Evolutionary conservation across 2,113 vertebrate genomes (phyloP), one percentile per base, ranked within the genome.

Genomic region (Trinectes maculatus): DNA sequence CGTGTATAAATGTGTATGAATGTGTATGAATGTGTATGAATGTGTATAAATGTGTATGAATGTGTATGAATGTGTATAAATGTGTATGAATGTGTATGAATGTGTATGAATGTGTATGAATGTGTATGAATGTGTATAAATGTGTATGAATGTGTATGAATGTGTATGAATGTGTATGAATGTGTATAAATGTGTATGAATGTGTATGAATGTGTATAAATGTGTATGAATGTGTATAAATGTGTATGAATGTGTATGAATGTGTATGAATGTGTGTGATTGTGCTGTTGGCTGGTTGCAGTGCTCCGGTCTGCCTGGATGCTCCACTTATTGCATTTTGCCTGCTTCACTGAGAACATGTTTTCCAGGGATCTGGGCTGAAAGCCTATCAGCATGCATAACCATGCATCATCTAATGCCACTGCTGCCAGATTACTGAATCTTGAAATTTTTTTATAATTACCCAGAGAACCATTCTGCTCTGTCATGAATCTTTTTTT

Each of bases 291-390:
- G 53, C 51, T 64, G 36, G 34, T 25, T 68, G 65, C 28, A n/a
- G 29, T 3, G 5, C 57, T 56, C 42, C 13, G 44, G 59, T 74
- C 29, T 47, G 77, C 64, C 46, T 75, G 76, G 60, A 65, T 80
- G 76, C 77, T 79, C 65, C 63, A 71, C 73, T 82, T 79, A 71
- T 73, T 71, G 65, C 58, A 57, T 72, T 82, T 67, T 71, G 46
- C 43, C 57, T 77, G 69, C 58, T 71, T 67, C 57, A 44, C 43
- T 75, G 69, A 68, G 62, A 65, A 70, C 11, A 19, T 46, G 60
- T 80, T 81, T n/a, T 68, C 47, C 58, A 64, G 69, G 59, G 75
- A 83, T 71, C 73, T 69, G 34, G 42, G 33, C 64, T 60, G 36
- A 75, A 80, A 79, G 58, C 49, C 43, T 43, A 59, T 78, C 70